Evolutionary conservation across 2,113 vertebrate species (phyloP).

Genomic region (Notechis scutatus): DNA sequence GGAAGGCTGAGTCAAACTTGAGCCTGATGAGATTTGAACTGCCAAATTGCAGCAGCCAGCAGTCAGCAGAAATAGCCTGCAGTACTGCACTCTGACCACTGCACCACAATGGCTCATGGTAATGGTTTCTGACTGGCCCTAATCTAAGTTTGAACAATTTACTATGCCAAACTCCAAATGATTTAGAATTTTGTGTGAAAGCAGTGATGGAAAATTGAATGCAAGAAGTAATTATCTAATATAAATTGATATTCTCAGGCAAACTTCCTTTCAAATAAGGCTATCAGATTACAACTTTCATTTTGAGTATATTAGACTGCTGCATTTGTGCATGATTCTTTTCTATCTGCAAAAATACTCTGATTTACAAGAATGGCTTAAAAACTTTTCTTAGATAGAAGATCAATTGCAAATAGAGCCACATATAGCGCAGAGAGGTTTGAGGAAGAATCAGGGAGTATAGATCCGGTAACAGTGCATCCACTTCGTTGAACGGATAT

Average conservation of each 20-base stretch:
- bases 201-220: neutral
- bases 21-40: too few species aligned
- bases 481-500: slow-evolving; percentile 43
- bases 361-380: neutral
- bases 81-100: too few species aligned
- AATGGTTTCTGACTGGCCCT: neutral
- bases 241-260: neutral
- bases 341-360: neutral
- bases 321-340: neutral
- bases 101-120: too few species aligned
- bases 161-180: neutral
- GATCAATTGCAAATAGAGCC: slow-evolving; percentile 34
- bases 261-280: neutral
- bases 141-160: neutral
- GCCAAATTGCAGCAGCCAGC: too few species aligned
- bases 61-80: too few species aligned
- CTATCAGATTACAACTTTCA: neutral
- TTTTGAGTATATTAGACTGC: neutral
- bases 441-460: slow-evolving; percentile 14
- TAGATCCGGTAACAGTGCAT: slow-evolving; percentile 17
- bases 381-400: slow-evolving; percentile 15
- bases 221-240: neutral
- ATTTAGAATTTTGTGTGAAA: neutral
- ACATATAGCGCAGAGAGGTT: slow-evolving; percentile 46
- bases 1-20: too few species aligned